Conservation (phyloP, 2,797 vertebrate genomes). For the Coendou prehensilis region DNA sequence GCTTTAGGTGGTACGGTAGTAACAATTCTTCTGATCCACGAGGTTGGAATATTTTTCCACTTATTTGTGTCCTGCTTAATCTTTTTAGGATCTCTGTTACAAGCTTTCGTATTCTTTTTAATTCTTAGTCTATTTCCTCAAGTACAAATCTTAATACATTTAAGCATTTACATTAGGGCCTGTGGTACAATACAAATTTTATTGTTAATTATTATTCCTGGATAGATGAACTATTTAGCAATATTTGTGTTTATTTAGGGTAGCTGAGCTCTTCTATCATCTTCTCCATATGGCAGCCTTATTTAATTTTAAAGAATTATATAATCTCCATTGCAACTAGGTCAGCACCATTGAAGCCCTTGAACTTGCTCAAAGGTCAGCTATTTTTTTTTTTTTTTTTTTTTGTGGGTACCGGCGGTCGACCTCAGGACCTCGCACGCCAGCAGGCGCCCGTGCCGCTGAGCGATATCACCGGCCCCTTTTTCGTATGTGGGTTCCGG, state of each 20-base stretch:
- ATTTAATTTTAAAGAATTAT: slow-evolving; percentile 34
- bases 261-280: slow-evolving; percentile 11
- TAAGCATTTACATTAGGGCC: not conserved
- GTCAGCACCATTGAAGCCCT: not conserved
- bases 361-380: slow-evolving; percentile 36
- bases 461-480: no score
- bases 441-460: no score
- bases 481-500: no score
- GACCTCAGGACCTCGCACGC: no score
- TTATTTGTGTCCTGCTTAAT: not conserved
- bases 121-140: not conserved
- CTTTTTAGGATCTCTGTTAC: not conserved
- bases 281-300: not conserved
- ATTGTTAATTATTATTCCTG: slow-evolving; percentile 17
- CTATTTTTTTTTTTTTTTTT: slow-evolving; percentile 27
- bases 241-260: slow-evolving; percentile 44
- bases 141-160: not conserved
- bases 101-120: not conserved
- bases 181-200: not conserved
- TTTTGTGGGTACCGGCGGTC: no score
- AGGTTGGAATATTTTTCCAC: not conserved
- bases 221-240: slow-evolving; percentile 40
- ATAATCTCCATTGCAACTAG: slow-evolving; percentile 10
- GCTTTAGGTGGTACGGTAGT: not conserved
- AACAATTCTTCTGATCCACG: not conserved